Percentiles rank a stretch among this genome's conserved stretches.
Evolutionary conservation across 2,113 vertebrate species (phyloP).

Genomic region (Catharus bicknelli): DNA sequence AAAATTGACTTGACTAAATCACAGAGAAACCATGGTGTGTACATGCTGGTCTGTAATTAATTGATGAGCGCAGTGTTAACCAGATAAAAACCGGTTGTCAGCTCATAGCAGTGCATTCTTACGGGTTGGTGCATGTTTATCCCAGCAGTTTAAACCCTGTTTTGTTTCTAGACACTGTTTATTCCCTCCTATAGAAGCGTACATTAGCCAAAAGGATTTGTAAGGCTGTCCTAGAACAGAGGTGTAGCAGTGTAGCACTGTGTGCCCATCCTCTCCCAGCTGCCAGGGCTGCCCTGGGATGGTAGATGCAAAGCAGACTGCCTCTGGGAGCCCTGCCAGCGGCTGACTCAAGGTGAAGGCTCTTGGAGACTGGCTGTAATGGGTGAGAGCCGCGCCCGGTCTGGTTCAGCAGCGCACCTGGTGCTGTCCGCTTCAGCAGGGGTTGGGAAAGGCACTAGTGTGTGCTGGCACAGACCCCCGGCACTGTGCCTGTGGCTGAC

Average conservation of each 20-base stretch:
- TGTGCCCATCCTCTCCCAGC: background rate
- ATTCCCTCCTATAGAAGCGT: background rate
- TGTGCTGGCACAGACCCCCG: background rate
- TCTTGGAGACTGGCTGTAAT: background rate
- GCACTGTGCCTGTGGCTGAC: background rate
- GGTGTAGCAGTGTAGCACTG: background rate
- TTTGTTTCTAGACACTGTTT: background rate
- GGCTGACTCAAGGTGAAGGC: background rate
- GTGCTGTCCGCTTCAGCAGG: background rate
- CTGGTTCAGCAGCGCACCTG: background rate
- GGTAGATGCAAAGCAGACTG: background rate
- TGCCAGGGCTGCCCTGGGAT: background rate
- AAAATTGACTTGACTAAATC: conserved; percentile 34
- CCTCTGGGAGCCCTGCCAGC: conserved; percentile 25
- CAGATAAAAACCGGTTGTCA: conserved; percentile 6
- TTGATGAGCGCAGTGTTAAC: background rate
- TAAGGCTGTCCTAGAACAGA: background rate
- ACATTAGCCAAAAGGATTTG: background rate
- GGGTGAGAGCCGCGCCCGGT: background rate
- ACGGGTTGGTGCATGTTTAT: background rate
- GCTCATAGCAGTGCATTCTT: background rate
- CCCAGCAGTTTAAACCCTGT: background rate
- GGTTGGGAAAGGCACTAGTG: background rate
- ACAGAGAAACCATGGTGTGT: background rate
- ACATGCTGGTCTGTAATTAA: conserved; percentile 24